Base-by-base conservation (phyloP, 2,888 invertebrate genomes). In the Ptychoptera contaminata region DNA sequence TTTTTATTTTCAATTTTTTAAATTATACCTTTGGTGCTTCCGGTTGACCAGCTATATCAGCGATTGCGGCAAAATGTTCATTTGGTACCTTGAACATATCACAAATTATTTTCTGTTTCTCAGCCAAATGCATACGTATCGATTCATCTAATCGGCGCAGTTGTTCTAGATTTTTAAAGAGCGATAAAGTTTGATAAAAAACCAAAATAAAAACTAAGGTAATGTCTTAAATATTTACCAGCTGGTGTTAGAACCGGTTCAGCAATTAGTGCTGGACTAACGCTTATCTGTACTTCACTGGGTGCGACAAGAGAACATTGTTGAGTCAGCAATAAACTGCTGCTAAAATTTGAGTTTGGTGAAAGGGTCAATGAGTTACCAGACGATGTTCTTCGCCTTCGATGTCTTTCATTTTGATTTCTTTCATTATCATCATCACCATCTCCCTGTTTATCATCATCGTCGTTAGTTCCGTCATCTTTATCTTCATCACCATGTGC, bases 201-300 rank as follows among this genome's bases (percentile, higher is more conserved):
- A 37, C 6, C 12, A 37, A 37, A 14, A 37, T 5, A 16, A 15
- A 39, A 60, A 58, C 71, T 81, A 80, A 80, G 23, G 7, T 3
- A 23, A 7, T 23, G 3, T 23, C 3, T 23, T 23, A 39, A 23
- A 12, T 10, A 46, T 36, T 39, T 32, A 47, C 47, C 47, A 64
- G 81, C 72, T 52, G 83, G 81, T 49, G 84, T 83, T 55, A 83
- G 69, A 57, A 82, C 80, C 50, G 82, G 78, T 60, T 84, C 79
- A 15, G 85, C 83, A 45, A 77, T 76, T 56, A 78, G 79, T 43
- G 83, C 77, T 45, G 82, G 77, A 54, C 77, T 75, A 55, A 78
- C 74, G 55, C 77, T 77, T 49, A 83, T 73, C 55, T 77, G 76
- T 55, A 83, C 82, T 63, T 83, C 82, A 48, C 77, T 74, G 37